Evolutionary conservation across 2,113 vertebrate genomes (phyloP).

Genomic region (Anser brachyrhynchus): DNA sequence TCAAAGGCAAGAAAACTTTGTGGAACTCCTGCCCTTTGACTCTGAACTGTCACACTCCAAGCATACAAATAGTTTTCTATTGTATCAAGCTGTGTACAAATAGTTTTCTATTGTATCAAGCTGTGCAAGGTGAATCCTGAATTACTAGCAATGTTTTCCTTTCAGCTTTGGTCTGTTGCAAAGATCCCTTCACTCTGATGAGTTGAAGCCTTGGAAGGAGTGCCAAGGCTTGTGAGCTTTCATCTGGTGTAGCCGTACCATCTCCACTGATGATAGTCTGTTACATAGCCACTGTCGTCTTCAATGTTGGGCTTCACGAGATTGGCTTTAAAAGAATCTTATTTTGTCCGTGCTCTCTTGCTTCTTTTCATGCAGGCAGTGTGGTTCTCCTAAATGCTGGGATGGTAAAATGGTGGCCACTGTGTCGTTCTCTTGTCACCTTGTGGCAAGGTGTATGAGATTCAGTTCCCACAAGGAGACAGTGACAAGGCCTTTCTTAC

Average conservation of each 20-base stretch:
- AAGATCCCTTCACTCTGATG: neutral
- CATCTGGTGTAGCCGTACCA: neutral
- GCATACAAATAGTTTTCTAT: neutral
- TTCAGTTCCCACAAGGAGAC: neutral
- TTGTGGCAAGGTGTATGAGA: neutral
- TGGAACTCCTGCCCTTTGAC: neutral
- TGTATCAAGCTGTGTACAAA: neutral
- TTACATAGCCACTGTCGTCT: neutral
- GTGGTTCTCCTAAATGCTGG: neutral
- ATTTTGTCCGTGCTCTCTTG: neutral
- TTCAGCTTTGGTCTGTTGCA: neutral
- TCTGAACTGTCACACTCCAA: neutral
- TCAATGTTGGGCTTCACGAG: neutral
- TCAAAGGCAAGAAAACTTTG: neutral
- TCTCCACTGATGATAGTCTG: neutral
- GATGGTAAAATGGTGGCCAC: neutral
- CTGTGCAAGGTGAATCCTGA: neutral
- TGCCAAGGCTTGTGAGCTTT: neutral
- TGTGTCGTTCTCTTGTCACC: neutral
- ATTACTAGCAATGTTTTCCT: neutral
- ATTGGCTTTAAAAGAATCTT: neutral
- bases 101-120: neutral
- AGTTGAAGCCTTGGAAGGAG: neutral
- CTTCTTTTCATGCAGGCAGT: neutral
- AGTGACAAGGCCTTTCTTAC: neutral